Base-by-base conservation (phyloP, 2,113 vertebrate genomes). In the Empidonax alnorum region DNA sequence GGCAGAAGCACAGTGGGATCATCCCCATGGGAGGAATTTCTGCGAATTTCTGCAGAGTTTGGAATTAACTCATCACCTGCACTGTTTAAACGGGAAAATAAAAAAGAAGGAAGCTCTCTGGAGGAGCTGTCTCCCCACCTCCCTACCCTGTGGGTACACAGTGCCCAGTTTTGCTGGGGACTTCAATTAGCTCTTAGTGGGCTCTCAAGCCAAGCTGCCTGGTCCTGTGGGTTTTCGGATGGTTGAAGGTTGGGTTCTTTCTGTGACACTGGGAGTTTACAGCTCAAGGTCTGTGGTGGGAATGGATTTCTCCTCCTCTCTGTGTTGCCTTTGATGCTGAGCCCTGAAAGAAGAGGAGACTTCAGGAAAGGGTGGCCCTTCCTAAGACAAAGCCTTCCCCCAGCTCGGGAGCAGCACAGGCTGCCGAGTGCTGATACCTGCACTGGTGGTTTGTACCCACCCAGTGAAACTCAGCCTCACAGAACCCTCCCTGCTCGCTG, bases 1-100 rank as follows among this genome's bases (percentile, higher is more conserved):
- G 47, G 37, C 44, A 8, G 63, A 21, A 63, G 21, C 2, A 0
- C 58, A 9, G 19, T 53, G n/a, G 39, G 42, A 25, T 69, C 0
- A 0, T 81, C 14, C 17, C 21, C 50, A 12, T 66, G 46, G 7
- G 18, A 2, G 33, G 35, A 24, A 41, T 75, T 66, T 19, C 55
- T 62, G 44, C 50, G 24, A 78, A 21, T 4, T 4, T 12, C 7
- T 56, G 37, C 37, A 35, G 33, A 56, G 15, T 58, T 83, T 33
- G 30, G 31, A 69, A 71, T 65, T 39, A 77, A 41, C 8, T 58
- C 31, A 39, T 39, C 20, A 42, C 18, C n/a, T 87, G 12, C 37
- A 47, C 15, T 66, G 7, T 46, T 74, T 24, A 20, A 56, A n/a
- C 15, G 5, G 14, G 3, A 6, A 14, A 53, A 35, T 67, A 46